Evolutionary conservation across 2,113 vertebrate species (phyloP), one percentile per base, ranked within the genome.

Genomic region (Dicentrarchus labrax): DNA sequence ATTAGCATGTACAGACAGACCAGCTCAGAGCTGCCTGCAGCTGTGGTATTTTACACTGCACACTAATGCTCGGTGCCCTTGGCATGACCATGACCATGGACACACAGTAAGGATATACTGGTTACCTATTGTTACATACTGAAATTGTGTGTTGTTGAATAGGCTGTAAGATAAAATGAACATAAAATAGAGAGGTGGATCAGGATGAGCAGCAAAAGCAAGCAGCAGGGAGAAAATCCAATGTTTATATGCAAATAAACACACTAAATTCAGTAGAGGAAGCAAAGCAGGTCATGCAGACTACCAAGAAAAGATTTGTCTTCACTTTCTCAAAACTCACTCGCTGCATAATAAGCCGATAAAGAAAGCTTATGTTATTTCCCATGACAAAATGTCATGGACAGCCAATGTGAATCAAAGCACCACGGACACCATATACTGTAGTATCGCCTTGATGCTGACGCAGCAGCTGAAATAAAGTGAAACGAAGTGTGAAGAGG

Each of bases 401-500:
- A 41, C 17, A 56, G 59, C 7, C 4, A 15, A 59, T 47, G 56
- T 48, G 66, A 72, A 73, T 80, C 67, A 62, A 50, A 82, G 56
- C 48, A 10, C 2, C 48, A 22, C 0, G 17, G 70, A 71, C 51
- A 59, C 17, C 36, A 13, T 38, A n/a, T n/a, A 67, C 47, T 48
- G 43, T 10, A 45, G 50, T 1, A 21, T 43, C 2, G 12, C 57
- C 70, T n/a, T 59, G 72, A 45, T 82, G 76, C 79, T 76, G 73
- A 89, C 8, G 48, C 78, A 68, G 79, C 74, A 88, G 50, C 38
- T 36, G 74, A 83, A 91, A 64, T 48, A 60, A 82, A 77, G 70
- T 74, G 76, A 85, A 80, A 84, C 68, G 45, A 86, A 85, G 78
- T 67, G 74, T 86, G 69, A 82, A 65, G 70, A 75, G n/a, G 67